Conservation (phyloP, 53 echinoderm and acorn worm species). For the Hippasteria phrygiana region DNA sequence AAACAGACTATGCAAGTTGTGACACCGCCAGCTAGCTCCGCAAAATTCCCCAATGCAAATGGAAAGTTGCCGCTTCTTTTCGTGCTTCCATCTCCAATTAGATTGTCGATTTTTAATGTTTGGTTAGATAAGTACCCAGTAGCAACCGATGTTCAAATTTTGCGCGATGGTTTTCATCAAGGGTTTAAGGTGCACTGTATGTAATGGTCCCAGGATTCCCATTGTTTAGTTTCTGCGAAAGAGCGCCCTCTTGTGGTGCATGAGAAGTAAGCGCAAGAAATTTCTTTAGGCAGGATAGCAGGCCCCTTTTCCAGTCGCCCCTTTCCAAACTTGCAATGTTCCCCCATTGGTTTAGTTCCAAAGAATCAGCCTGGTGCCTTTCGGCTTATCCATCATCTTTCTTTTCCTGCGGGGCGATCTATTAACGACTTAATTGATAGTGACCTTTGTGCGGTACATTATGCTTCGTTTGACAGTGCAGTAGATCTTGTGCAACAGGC, state of each 20-base stretch:
- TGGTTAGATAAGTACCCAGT: neutral
- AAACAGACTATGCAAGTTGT: too few relatives aligned
- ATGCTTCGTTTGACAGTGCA: too few relatives aligned
- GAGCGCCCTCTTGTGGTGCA: neutral
- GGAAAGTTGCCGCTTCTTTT: neutral
- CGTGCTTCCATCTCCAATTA: constrained; percentile 9
- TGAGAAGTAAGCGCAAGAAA: neutral
- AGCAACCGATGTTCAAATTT: neutral
- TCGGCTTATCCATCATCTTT: constrained; percentile 27
- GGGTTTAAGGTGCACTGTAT: constrained; percentile 6
- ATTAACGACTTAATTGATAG: constrained; percentile 15
- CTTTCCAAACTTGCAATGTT: constrained; percentile 6
- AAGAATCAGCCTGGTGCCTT: constrained; percentile 1
- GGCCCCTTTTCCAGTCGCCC: neutral
- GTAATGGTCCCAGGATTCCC: neutral
- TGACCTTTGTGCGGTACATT: constrained; percentile 10
- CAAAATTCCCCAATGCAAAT: too few relatives aligned
- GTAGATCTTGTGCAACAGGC: too few relatives aligned
- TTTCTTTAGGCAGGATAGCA: constrained; percentile 7
- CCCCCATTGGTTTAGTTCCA: constrained; percentile 44
- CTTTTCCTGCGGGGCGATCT: neutral
- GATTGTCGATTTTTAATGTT: neutral
- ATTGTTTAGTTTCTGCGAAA: neutral
- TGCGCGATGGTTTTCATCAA: neutral
- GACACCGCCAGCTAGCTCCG: too few relatives aligned